Conservation (phyloP, 2,888 invertebrate genomes). For the Glyphotaelius pellucidus region DNA sequence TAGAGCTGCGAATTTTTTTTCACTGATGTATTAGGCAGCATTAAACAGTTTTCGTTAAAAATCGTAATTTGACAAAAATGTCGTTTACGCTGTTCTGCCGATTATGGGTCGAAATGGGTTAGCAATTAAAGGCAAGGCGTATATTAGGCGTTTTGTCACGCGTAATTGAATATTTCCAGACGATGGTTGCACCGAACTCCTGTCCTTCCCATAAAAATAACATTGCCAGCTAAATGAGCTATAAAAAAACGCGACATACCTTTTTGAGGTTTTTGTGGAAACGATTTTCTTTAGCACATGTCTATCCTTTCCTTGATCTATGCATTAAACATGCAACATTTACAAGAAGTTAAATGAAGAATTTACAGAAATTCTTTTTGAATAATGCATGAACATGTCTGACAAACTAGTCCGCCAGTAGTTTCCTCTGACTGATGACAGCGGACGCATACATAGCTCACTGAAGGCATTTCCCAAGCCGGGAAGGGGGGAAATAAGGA, state of each 20-base stretch:
- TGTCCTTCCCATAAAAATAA: neutral
- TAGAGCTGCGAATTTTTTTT: no score
- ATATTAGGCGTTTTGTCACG: no score
- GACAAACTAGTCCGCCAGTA: conserved; percentile 29
- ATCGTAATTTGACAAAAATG: no score
- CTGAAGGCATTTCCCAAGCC: conserved; percentile 25
- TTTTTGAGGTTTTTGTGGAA: neutral
- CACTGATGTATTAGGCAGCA: no score
- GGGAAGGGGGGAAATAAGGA: conserved; percentile 16
- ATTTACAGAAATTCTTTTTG: neutral
- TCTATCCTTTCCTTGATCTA: neutral
- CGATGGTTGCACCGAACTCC: neutral
- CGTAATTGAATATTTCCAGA: neutral
- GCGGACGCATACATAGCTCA: conserved; percentile 40
- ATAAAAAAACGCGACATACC: no score
- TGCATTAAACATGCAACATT: neutral
- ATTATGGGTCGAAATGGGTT: no score
- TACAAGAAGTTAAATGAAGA: neutral
- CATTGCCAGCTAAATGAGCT: neutral
- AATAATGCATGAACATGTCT: neutral
- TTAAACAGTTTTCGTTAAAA: no score
- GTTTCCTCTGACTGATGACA: conserved; percentile 42
- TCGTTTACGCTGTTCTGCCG: no score
- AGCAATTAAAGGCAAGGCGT: no score
- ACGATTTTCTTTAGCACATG: neutral